Evolutionary conservation across 2,113 vertebrate genomes (phyloP), one percentile per base, ranked within the genome.

Genomic region (Amphiprion percula): DNA sequence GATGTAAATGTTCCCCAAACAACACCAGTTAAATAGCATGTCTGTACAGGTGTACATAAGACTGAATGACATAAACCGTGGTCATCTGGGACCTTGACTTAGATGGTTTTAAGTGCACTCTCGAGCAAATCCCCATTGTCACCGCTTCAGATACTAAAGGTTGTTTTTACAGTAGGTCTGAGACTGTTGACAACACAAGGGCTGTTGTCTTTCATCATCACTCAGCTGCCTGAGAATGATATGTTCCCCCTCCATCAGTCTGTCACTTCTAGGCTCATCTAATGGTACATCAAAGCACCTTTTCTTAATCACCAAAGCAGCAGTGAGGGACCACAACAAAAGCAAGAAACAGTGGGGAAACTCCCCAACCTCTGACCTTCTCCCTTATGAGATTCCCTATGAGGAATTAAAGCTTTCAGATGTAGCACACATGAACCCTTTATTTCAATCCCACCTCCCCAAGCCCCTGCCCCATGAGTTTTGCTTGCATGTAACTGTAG

Each of bases 241-340:
- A 54, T 50, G 15, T 6, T n/a, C 14, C 6, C 49, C 49, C 41
- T 49, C 47, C 47, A 62, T 41, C 60, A 53, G 24, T 30, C 52
- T 21, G 60, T 83, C 68, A 70, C 79, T 63, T 23, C 41, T 23
- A 46, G 44, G 71, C 78, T 84, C 10, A 39, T 85, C 74, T 83
- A 76, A 84, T 79, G 68, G 70, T 30, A 84, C 87, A 90, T 92
- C 78, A 91, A 90, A 90, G 85, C 67, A 63, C 73, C 80, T 72
- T 82, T 61, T 76, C 77, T 66, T 90, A 86, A 85, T 87, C 83
- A 83, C 67, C 77, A 75, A 80, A 88, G 80, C 89, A 72, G 55
- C 78, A 63, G 61, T 19, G 4, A 80, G 64, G 80, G 44, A 76
- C 70, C 88, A 87, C 89, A 89, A 92, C 85, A 92, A 91, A 91